These are phyloP conservation scores for Typhlomys cinereus DNA, from an alignment of 2,113 vertebrate genomes.

Conservation along the genomic window DNA sequence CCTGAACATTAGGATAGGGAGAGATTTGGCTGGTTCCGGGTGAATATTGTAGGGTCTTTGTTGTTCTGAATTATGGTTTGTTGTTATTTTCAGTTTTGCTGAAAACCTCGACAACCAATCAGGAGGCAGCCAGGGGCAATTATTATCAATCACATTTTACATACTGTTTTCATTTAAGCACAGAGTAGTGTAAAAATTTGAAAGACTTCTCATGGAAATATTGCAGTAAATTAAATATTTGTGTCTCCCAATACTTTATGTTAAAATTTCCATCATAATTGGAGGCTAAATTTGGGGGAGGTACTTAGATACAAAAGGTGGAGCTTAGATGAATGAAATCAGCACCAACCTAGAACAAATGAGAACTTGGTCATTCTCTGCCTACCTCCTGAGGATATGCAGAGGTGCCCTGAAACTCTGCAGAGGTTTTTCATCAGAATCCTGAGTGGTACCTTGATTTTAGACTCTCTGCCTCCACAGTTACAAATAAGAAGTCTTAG, in stretches of 20 bases:
- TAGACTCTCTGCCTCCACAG: not conserved
- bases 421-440: not conserved
- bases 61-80: no score
- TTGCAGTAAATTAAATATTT: not conserved
- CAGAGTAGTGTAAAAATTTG: not conserved
- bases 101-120: no score
- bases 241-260: not conserved
- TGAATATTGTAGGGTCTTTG: no score
- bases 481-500: not conserved
- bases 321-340: not conserved
- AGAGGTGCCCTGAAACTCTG: not conserved
- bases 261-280: not conserved
- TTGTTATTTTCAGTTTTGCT: no score
- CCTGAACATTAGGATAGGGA: no score
- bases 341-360: not conserved
- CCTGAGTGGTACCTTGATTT: not conserved
- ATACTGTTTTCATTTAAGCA: not conserved
- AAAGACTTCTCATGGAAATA: conserved; percentile 26
- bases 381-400: not conserved
- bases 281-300: not conserved
- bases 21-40: no score
- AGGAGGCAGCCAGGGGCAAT: no score
- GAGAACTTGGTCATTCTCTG: not conserved
- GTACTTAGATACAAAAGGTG: not conserved
- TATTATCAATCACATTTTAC: not conserved